A percentile compares a stretch with the other conserved stretches of the same genome.
These are phyloP conservation scores for Polypedilum pembai DNA, from an alignment of 1,140 invertebrate genomes.

Conservation along the genomic window DNA sequence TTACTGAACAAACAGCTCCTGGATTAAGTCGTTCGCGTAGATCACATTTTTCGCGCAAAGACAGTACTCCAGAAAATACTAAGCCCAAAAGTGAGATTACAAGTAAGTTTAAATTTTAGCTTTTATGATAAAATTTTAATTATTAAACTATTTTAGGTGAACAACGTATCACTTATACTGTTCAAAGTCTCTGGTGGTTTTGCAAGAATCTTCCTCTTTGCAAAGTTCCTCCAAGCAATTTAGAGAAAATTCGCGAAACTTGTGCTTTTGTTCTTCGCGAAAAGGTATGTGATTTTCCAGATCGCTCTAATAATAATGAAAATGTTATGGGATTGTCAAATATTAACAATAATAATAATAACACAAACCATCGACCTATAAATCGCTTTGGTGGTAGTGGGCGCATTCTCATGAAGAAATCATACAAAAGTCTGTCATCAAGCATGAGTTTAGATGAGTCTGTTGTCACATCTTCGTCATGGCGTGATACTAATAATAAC, in stretches of 20 bases:
- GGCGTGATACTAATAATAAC: slow-evolving; percentile 11
- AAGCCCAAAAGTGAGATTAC: background rate
- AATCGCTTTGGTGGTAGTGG: background rate
- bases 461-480: background rate
- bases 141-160: slow-evolving; percentile 36
- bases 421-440: background rate
- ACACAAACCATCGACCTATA: background rate
- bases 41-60: slow-evolving; percentile 43
- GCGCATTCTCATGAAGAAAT: background rate
- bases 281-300: slow-evolving; percentile 38
- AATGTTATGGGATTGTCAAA: background rate
- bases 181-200: slow-evolving; percentile 36
- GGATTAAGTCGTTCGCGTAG: slow-evolving; percentile 41
- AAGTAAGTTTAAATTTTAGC: background rate
- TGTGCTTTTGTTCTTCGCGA: slow-evolving; percentile 40
- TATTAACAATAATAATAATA: background rate
- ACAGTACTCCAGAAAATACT: slow-evolving; percentile 38
- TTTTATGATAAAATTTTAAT: background rate
- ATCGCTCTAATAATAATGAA: background rate
- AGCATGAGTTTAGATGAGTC: background rate
- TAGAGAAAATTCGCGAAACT: slow-evolving; percentile 39
- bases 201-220: slow-evolving; percentile 32
- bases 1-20: slow-evolving; percentile 31
- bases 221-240: slow-evolving; percentile 39
- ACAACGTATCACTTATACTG: slow-evolving; percentile 41